Conservation (phyloP, 2,113 vertebrate species). For the Dromiciops gliroides region DNA sequence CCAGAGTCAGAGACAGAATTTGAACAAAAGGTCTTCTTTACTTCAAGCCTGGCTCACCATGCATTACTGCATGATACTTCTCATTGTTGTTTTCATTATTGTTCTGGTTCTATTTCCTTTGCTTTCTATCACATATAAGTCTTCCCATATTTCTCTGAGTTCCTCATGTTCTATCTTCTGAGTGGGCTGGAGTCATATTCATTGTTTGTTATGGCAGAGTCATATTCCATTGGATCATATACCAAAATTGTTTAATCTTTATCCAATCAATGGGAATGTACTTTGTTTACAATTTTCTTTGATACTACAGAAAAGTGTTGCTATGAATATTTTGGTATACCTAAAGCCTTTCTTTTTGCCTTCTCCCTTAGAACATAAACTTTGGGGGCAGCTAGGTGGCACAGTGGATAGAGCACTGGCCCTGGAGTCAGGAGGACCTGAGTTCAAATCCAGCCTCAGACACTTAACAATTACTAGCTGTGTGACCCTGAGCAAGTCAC, state of each 20-base stretch:
- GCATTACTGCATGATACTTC: background rate
- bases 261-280: background rate
- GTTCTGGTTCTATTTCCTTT: background rate
- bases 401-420: too few species aligned
- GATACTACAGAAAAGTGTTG: background rate
- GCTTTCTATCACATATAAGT: background rate
- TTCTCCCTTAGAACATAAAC: background rate
- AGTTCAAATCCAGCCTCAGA: too few species aligned
- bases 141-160: background rate
- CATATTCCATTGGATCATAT: background rate
- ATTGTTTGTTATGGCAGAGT: background rate
- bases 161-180: background rate
- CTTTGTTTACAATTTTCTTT: background rate
- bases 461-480: too few species aligned
- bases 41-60: background rate
- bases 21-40: background rate
- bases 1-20: background rate
- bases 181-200: background rate
- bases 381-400: too few species aligned
- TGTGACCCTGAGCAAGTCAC: too few species aligned
- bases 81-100: background rate
- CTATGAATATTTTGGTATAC: background rate
- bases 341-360: background rate
- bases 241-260: background rate
- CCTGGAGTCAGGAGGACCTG: too few species aligned